A percentile compares a stretch with the other conserved stretches of the same genome.
Conservation (phyloP, 2,888 invertebrate species). For the Dexiosoma caninum region DNA sequence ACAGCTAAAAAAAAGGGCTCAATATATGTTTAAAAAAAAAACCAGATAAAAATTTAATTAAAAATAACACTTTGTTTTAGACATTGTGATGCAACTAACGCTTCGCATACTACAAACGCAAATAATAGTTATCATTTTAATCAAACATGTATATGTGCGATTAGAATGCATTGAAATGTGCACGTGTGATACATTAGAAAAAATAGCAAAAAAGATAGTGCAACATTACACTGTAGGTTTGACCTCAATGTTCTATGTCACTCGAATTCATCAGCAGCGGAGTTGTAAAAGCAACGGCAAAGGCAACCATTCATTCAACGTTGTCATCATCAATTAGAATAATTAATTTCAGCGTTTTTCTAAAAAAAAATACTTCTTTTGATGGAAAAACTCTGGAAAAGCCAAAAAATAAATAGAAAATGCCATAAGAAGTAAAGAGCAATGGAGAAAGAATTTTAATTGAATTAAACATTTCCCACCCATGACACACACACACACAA, state of each 20-base stretch:
- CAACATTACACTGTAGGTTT: not conserved
- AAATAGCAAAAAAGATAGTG: too few relatives aligned
- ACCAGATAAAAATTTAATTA: not conserved
- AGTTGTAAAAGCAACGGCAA: not conserved
- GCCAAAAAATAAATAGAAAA: not conserved
- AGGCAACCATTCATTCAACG: not conserved
- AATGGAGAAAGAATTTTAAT: not conserved
- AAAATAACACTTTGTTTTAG: not conserved
- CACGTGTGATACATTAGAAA: too few relatives aligned
- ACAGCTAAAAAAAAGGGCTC: too few relatives aligned
- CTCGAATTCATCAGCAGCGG: not conserved
- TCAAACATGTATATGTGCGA: not conserved
- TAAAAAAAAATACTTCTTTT: not conserved
- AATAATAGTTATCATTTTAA: not conserved
- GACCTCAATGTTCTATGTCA: not conserved
- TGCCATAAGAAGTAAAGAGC: not conserved
- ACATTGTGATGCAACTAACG: too few relatives aligned
- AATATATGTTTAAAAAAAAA: too few relatives aligned
- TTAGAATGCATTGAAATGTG: too few relatives aligned
- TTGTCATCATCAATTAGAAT: constrained; percentile 69
- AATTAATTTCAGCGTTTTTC: constrained; percentile 69
- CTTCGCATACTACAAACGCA: not conserved
- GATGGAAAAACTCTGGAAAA: not conserved
- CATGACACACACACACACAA: not conserved
- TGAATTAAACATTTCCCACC: constrained; percentile 15